A percentile compares a stretch with the other conserved stretches of the same genome.
These are phyloP conservation scores for Helicorthomorpha holstii DNA, from an alignment of 1,140 invertebrate species.

Conservation along the genomic window DNA sequence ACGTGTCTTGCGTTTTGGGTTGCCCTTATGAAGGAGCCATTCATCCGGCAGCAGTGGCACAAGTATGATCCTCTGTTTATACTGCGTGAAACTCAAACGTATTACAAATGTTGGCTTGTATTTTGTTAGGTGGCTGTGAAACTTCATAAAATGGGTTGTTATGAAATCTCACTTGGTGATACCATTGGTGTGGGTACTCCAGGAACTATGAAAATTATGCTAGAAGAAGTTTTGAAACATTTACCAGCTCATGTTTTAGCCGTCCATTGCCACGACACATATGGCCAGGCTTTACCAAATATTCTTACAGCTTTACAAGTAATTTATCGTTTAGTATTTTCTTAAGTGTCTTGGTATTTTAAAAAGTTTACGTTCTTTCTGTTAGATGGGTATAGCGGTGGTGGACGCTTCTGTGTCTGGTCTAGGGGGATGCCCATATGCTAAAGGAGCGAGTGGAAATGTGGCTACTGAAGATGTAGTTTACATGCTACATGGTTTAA, in stretches of 20 bases:
- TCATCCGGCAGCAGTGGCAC: slow-evolving; percentile 52
- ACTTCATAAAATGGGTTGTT: slow-evolving; percentile 69
- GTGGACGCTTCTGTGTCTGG: slow-evolving; percentile 90
- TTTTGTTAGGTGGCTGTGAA: slow-evolving; percentile 36
- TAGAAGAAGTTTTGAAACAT: slow-evolving; percentile 49
- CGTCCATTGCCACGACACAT: slow-evolving; percentile 96
- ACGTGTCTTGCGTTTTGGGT: slow-evolving; percentile 76
- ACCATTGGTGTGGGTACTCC: slow-evolving; percentile 94
- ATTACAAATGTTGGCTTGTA: not conserved
- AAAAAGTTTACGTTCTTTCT: slow-evolving; percentile 15
- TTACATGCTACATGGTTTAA: slow-evolving; percentile 82
- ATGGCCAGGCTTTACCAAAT: slow-evolving; percentile 90
- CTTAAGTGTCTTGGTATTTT: not conserved
- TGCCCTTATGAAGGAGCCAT: slow-evolving; percentile 92
- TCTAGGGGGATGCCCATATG: slow-evolving; percentile 95
- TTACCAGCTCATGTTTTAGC: slow-evolving; percentile 56
- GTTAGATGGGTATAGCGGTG: slow-evolving; percentile 56
- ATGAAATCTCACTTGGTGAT: slow-evolving; percentile 91
- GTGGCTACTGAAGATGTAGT: slow-evolving; percentile 94
- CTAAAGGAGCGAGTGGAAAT: slow-evolving; percentile 83
- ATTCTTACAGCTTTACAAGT: slow-evolving; percentile 67
- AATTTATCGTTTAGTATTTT: slow-evolving; percentile 3
- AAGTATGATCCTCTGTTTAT: slow-evolving; percentile 30
- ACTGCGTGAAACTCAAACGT: not conserved
- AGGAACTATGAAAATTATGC: slow-evolving; percentile 51